Evolutionary conservation across 2,888 invertebrate genomes (phyloP).

Genomic region (Drosophila nigritarsus): DNA sequence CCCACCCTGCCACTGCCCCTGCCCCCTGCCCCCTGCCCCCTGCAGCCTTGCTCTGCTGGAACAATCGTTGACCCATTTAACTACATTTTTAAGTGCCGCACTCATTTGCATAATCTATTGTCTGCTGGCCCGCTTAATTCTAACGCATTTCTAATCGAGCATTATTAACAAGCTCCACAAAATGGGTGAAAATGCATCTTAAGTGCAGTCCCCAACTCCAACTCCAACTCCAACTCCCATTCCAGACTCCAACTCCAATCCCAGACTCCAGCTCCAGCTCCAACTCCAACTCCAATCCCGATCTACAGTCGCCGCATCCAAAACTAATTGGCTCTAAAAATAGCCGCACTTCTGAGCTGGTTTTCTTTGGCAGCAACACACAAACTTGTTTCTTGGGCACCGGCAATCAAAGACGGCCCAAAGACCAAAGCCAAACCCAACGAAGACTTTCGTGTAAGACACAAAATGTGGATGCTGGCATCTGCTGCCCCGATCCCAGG

Average conservation of each 20-base stretch:
- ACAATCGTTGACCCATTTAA: constrained; percentile 65
- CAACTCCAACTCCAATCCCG: not conserved
- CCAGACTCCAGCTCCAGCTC: not conserved
- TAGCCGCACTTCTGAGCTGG: constrained; percentile 60
- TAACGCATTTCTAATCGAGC: constrained; percentile 56
- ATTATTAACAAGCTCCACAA: constrained; percentile 43
- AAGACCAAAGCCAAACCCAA: constrained; percentile 20
- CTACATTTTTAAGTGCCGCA: constrained; percentile 39
- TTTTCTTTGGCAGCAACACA: constrained; percentile 35
- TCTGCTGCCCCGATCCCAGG: constrained; percentile 33
- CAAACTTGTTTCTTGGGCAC: constrained; percentile 56
- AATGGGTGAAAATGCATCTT: constrained; percentile 61
- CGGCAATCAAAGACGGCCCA: constrained; percentile 40
- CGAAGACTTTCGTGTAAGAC: constrained; percentile 51
- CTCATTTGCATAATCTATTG: constrained; percentile 58
- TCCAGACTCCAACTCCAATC: not conserved
- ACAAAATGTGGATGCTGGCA: constrained; percentile 6
- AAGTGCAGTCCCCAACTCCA: constrained; percentile 18
- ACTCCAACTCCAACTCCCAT: not conserved
- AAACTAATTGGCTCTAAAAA: constrained; percentile 77
- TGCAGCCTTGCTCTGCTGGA: not conserved
- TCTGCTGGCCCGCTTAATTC: constrained; percentile 14
- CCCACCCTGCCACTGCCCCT: not conserved
- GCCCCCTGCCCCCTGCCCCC: not conserved
- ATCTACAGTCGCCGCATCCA: constrained; percentile 33